Conservation (phyloP, 2,113 vertebrate species). For the Solea solea region DNA sequence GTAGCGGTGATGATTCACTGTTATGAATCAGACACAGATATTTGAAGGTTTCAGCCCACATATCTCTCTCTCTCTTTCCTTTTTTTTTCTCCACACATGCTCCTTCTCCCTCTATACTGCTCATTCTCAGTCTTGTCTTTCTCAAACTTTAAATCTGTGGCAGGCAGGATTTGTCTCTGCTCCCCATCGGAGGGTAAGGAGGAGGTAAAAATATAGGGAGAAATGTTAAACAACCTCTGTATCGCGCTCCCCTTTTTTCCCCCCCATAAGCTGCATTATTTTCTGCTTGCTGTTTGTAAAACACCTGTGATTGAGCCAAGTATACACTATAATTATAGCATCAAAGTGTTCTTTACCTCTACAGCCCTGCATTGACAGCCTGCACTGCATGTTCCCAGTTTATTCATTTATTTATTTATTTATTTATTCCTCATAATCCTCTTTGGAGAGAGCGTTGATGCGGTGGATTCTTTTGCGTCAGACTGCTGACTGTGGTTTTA, state of each 20-base stretch:
- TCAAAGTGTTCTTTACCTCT: conserved; percentile 30
- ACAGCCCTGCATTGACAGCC: conserved; percentile 18
- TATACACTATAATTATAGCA: conserved; percentile 41
- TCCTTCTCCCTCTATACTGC: conserved; percentile 1
- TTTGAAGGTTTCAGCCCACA: conserved; percentile 72
- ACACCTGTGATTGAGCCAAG: conserved; percentile 38
- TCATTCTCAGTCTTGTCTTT: conserved; percentile 18
- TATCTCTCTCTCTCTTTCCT: conserved; percentile 20
- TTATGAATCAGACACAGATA: conserved; percentile 68
- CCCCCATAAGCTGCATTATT: conserved; percentile 9
- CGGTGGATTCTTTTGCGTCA: conserved; percentile 72
- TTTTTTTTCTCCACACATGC: neutral
- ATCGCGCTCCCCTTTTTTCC: neutral
- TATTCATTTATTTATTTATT: conserved; percentile 62
- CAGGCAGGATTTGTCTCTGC: conserved; percentile 47
- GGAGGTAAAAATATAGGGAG: conserved; percentile 42
- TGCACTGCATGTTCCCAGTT: conserved; percentile 29
- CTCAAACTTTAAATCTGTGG: conserved; percentile 48
- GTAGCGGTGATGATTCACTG: conserved; percentile 63
- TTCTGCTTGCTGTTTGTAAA: conserved; percentile 31
- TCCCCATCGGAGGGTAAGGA: conserved; percentile 30
- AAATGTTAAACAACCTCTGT: conserved; percentile 35
- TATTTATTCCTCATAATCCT: conserved; percentile 63
- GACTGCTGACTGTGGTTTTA: conserved; percentile 71
- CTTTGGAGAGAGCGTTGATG: conserved; percentile 64